phyloP scores from a whole-genome alignment of 2,113 vertebrate species.

The Oreochromis niloticus region DNA sequence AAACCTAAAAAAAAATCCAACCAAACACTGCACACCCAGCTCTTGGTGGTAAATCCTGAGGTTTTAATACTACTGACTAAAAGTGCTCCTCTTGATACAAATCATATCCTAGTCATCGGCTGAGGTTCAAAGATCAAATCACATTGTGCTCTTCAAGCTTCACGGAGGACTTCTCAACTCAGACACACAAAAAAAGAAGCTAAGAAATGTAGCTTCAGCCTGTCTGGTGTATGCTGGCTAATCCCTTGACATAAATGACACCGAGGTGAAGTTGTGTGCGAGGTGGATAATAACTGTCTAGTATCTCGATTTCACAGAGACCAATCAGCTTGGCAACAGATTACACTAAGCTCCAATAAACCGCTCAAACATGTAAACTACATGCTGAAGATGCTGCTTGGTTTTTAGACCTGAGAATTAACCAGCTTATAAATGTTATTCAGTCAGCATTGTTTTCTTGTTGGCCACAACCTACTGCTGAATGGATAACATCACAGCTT shows the following conservation, averaged over 20 bases:
- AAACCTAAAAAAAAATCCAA: neutral
- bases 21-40: neutral
- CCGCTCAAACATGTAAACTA: neutral
- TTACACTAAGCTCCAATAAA: neutral
- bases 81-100: neutral
- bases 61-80: neutral
- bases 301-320: constrained; percentile 2
- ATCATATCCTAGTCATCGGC: neutral
- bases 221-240: neutral
- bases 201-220: neutral
- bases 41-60: neutral
- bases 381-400: neutral
- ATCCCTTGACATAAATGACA: neutral
- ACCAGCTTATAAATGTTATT: neutral
- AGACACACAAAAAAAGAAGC: neutral
- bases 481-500: neutral
- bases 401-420: neutral
- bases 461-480: neutral
- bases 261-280: neutral
- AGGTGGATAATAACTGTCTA: neutral
- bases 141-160: neutral
- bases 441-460: neutral
- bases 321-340: neutral
- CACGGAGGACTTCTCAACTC: neutral
- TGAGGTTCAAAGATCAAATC: neutral